Evolutionary conservation across 1,140 invertebrate species (phyloP).

Genomic region (Lineus longissimus): DNA sequence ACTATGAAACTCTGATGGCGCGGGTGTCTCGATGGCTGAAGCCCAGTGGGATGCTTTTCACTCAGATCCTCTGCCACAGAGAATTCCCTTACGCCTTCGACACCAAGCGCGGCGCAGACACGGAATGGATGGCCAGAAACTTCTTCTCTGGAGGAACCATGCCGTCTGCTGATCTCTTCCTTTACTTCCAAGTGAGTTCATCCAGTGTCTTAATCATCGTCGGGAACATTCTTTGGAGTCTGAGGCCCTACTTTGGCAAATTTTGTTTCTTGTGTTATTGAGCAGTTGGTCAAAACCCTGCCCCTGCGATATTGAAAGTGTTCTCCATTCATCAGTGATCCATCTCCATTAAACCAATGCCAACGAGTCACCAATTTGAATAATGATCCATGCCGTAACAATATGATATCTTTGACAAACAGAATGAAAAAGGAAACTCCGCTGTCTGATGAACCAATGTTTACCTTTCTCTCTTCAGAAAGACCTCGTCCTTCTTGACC

Average conservation of each 20-base stretch:
- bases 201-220: not conserved
- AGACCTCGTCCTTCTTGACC: conserved; percentile 30
- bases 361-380: not conserved
- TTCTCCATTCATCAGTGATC: no score
- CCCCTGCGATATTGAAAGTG: no score
- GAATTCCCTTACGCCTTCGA: conserved; percentile 41
- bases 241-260: not conserved
- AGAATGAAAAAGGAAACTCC: not conserved
- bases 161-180: conserved; percentile 40
- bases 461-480: conserved; percentile 23
- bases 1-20: conserved; percentile 38
- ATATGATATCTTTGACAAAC: not conserved
- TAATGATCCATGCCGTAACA: no score
- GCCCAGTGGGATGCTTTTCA: conserved; percentile 36
- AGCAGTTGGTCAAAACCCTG: not conserved
- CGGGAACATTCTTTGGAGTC: not conserved
- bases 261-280: not conserved
- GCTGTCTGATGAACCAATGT: not conserved
- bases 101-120: conserved; percentile 38
- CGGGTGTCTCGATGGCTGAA: conserved; percentile 41
- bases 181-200: conserved; percentile 36
- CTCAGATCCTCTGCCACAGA: conserved; percentile 39
- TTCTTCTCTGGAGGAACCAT: conserved; percentile 47
- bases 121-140: conserved; percentile 48
- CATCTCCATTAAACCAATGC: not conserved